A percentile compares a stretch with the other conserved stretches of the same genome.
Conservation (phyloP, 1,140 invertebrate genomes). For the Scaptomyza graminum region DNA sequence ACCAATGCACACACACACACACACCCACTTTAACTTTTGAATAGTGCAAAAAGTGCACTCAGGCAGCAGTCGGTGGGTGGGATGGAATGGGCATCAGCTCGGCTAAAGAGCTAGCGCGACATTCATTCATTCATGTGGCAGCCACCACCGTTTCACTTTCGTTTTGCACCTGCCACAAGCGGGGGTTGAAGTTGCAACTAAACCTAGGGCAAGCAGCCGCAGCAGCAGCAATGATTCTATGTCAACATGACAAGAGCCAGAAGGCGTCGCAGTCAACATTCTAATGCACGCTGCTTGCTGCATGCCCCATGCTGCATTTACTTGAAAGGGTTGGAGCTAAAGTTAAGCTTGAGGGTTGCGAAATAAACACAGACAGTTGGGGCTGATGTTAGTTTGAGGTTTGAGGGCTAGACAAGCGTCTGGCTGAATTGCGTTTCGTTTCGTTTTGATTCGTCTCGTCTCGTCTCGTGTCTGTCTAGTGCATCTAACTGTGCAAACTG, state of each 20-base stretch:
- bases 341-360: background rate
- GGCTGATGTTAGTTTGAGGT: conserved; percentile 18
- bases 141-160: conserved; percentile 79
- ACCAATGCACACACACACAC: conserved; percentile 25
- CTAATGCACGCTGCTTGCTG: conserved; percentile 47
- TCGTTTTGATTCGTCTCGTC: conserved; percentile 50
- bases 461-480: conserved; percentile 78
- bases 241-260: conserved; percentile 61
- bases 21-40: conserved; percentile 56
- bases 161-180: conserved; percentile 60
- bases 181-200: conserved; percentile 54
- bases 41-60: conserved; percentile 81
- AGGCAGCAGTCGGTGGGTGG: conserved; percentile 30
- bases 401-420: conserved; percentile 58
- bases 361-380: background rate
- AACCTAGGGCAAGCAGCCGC: conserved; percentile 43
- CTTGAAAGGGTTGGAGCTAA: conserved; percentile 36
- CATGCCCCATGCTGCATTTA: conserved; percentile 6
- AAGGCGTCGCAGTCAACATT: conserved; percentile 36
- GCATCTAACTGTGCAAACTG: conserved; percentile 68
- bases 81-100: too few species aligned
- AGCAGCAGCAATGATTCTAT: conserved; percentile 60
- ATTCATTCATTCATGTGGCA: conserved; percentile 33
- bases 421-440: too few species aligned
- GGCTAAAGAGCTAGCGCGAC: conserved; percentile 1